Conservation (phyloP, 2,888 invertebrate genomes). For the Dicycla oo region DNA sequence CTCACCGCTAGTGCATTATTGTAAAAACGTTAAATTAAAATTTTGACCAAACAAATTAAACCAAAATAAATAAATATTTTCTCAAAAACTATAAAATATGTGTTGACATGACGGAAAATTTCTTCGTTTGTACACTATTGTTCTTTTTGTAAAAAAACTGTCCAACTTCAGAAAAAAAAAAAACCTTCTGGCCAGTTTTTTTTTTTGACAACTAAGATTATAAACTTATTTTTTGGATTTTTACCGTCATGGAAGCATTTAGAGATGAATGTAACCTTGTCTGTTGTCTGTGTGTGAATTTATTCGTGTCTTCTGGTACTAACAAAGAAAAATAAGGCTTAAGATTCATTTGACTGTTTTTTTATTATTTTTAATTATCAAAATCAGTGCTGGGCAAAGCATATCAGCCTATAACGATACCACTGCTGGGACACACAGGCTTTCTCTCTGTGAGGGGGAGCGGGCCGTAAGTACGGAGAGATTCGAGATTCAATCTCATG, state of each 20-base stretch:
- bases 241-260: not conserved
- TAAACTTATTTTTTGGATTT: not conserved
- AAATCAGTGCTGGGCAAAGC: not conserved
- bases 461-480: not conserved
- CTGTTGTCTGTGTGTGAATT: not conserved
- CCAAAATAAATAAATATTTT: conserved; percentile 27
- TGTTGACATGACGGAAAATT: conserved; percentile 56
- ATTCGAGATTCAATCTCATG: too few relatives aligned
- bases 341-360: not conserved
- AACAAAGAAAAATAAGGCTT: not conserved
- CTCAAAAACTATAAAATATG: conserved; percentile 32
- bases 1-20: conserved; percentile 46
- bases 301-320: not conserved
- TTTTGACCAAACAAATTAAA: conserved; percentile 38
- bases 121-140: conserved; percentile 56
- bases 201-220: not conserved
- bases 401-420: not conserved
- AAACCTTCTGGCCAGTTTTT: conserved; percentile 8
- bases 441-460: not conserved
- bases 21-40: conserved; percentile 39
- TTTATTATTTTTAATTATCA: not conserved
- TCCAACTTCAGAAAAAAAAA: conserved; percentile 7
- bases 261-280: not conserved
- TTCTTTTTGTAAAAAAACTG: conserved; percentile 50
- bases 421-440: not conserved